A percentile compares a stretch with the other conserved stretches of the same genome.
phyloP scores from a whole-genome alignment of 2,113 vertebrate species.

The Numenius arquata region DNA sequence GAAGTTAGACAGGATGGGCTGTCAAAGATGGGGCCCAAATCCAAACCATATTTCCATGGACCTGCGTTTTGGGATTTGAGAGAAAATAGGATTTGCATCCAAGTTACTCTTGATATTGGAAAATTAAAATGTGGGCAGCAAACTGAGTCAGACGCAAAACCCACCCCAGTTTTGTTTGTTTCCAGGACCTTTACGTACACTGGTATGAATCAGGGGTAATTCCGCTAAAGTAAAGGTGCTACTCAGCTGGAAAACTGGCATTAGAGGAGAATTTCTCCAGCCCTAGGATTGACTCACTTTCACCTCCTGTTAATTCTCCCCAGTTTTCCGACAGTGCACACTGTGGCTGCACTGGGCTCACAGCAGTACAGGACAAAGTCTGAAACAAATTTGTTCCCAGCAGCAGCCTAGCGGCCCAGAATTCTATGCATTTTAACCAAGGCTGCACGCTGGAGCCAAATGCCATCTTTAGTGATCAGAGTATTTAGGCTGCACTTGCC shows the following conservation, averaged over 20 bases:
- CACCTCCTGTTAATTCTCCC: slow-evolving; percentile 20
- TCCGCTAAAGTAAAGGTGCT: not conserved
- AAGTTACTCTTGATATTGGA: not conserved
- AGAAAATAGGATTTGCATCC: slow-evolving; percentile 1
- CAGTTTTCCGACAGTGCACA: not conserved
- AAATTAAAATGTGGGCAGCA: not conserved
- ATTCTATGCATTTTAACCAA: slow-evolving; percentile 12
- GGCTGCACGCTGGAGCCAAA: not conserved
- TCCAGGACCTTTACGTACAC: not conserved
- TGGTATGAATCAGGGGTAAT: not conserved
- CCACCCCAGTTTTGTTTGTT: not conserved
- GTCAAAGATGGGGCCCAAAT: not conserved
- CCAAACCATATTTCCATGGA: not conserved
- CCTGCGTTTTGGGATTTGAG: not conserved
- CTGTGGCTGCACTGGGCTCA: not conserved
- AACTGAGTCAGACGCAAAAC: not conserved
- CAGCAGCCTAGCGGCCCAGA: not conserved
- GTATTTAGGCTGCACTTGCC: not conserved
- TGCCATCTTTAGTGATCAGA: not conserved
- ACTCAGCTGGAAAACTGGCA: slow-evolving; percentile 12
- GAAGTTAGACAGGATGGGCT: not conserved
- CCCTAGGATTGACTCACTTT: slow-evolving; percentile 3
- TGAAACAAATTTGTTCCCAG: not conserved
- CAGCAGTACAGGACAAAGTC: not conserved
- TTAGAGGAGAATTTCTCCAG: slow-evolving; percentile 4